Evolutionary conservation across 2,888 invertebrate genomes (phyloP), one percentile per base, ranked within the genome.

Genomic region (Oeneis ivallda): DNA sequence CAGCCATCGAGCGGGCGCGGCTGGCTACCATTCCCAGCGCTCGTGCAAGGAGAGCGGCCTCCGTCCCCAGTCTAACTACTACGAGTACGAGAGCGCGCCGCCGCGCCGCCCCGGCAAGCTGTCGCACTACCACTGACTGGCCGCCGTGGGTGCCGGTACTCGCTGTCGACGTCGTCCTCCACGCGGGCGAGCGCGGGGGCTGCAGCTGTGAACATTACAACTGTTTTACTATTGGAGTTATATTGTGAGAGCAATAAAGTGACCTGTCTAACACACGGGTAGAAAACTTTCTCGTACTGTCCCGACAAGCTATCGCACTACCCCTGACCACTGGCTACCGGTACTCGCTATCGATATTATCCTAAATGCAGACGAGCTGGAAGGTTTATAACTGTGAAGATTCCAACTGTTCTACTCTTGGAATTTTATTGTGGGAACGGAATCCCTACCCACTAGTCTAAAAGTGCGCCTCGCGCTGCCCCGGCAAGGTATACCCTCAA

Each of bases 81-180:
- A 96, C 85, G 96, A 97, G 84, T 96, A 96, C 84, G 96, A 96
- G 83, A 95, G 94, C 72, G 94, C 96, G 41, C 95, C 95, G 43
- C 89, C 89, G 13, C 71, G 91, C 13, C 72, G 89, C 11, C 87
- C 90, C 0, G 90, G 89, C 56, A 90, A 90, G 67, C 85, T 90
- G 4, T 87, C 95, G 32, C 93, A 93, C 72, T 92, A 89, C 79
- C 92, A 90, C 84, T 94, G 79, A 85, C 43, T 11, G 15, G 11
- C 50, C 17, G 61, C 15, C 39, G 15, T 11, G 15, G 11, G 47
- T 19, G 61, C 15, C 39, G 15, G 43, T 66, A 5, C 15, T 57
- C 34, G 1, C 45, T 50, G 17, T 62, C 3, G 53, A 68, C 6
- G 58, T 68, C 5, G 15, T 64, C 45, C 13, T 66, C 11, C 63